Conservation (phyloP, 2,888 invertebrate genomes). For the Ophonus ardosiacus region DNA sequence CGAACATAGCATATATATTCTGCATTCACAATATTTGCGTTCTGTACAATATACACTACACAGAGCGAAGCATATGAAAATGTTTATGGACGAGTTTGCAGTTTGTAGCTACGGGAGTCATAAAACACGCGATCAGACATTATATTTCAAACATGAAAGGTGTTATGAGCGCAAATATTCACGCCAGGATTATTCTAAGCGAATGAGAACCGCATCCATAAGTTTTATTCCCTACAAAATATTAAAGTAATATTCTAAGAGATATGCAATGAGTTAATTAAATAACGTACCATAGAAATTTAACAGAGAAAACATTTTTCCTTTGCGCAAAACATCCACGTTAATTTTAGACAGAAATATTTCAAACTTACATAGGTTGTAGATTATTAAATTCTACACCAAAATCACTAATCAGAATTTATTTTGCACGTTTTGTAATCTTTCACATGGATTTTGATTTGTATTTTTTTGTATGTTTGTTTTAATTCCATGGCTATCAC, state of each 20-base stretch:
- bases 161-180: slow-evolving; percentile 31
- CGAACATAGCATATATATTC: background rate
- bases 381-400: no score
- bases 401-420: no score
- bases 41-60: background rate
- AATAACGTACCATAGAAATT: no score
- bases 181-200: background rate
- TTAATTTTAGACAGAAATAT: no score
- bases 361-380: no score
- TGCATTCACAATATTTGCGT: slow-evolving; percentile 2
- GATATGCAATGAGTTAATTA: background rate
- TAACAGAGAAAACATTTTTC: no score
- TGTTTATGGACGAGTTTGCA: slow-evolving; percentile 35
- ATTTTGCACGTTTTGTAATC: no score
- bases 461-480: no score
- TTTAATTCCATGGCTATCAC: no score
- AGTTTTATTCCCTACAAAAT: background rate
- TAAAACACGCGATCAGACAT: slow-evolving; percentile 52
- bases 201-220: background rate
- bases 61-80: slow-evolving; percentile 31
- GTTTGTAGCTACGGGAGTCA: slow-evolving; percentile 24
- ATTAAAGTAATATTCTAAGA: background rate
- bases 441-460: no score
- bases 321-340: no score
- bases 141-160: slow-evolving; percentile 49